Percentiles rank a stretch among this genome's conserved stretches.
phyloP scores from a whole-genome alignment of 2,888 invertebrate genomes.

The Bedellia somnulentella region DNA sequence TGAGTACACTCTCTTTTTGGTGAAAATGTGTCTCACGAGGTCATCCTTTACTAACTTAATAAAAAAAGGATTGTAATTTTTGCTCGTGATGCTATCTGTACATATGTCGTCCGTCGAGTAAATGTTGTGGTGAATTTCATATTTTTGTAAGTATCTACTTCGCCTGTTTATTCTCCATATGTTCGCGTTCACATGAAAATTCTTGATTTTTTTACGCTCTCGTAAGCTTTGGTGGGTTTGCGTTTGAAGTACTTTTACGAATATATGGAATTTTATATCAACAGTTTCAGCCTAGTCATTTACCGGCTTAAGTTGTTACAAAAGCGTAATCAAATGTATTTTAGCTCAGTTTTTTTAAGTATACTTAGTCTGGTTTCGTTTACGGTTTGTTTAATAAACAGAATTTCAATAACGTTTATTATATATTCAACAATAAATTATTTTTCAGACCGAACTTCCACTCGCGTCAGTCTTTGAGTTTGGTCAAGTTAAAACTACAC shows the following conservation, averaged over 20 bases:
- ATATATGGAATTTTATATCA: slow-evolving; percentile 46
- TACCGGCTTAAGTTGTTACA: slow-evolving; percentile 13
- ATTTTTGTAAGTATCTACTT: slow-evolving; percentile 61
- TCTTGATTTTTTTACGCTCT: slow-evolving; percentile 59
- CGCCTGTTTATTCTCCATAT: slow-evolving; percentile 59
- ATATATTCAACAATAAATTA: too few relatives aligned
- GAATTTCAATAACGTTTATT: too few relatives aligned
- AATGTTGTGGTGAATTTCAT: slow-evolving; percentile 63
- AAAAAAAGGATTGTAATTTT: slow-evolving; percentile 1
- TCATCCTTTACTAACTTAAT: background rate
- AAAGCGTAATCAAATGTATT: too few relatives aligned
- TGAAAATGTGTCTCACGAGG: too few relatives aligned
- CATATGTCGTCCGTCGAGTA: slow-evolving; percentile 37
- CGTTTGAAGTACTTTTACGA: slow-evolving; percentile 38
- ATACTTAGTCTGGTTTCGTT: too few relatives aligned
- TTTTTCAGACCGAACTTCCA: too few relatives aligned
- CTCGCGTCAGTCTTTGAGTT: too few relatives aligned
- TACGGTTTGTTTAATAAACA: too few relatives aligned
- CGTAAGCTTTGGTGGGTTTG: slow-evolving; percentile 43
- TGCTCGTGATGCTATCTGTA: slow-evolving; percentile 24
- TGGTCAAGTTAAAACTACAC: too few relatives aligned
- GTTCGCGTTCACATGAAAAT: slow-evolving; percentile 59
- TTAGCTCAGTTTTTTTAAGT: too few relatives aligned
- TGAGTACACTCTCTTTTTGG: too few relatives aligned
- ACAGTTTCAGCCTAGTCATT: slow-evolving; percentile 36